Base-by-base conservation (phyloP, 2,797 vertebrate species). In the Chelmon rostratus region DNA sequence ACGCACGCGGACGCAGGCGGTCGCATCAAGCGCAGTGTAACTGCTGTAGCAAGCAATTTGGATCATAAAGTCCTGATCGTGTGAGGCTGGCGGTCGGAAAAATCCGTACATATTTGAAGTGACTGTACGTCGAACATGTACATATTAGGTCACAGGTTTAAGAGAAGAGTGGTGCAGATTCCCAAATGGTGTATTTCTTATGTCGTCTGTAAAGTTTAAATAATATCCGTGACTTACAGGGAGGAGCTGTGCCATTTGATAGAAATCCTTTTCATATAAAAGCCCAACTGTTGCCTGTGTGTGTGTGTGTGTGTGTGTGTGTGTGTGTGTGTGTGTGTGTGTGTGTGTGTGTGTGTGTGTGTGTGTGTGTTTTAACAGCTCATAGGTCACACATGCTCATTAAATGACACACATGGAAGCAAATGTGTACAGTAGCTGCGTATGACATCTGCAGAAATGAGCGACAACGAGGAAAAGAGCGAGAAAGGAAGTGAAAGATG, bases 61-160 rank as follows among this genome's bases (percentile, higher is more conserved):
- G 76, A 91, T 91, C 83, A 83, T 77, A 76, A 68, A 81, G 76
- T 86, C 68, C 73, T 78, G 82, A 87, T 89, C 52, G 44, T 80
- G 64, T 71, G 82, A 79, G 78, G 77, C 72, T 78, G 65, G 66
- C 65, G 72, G 66, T 56, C 68, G 40, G 35, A 54, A 78, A 63
- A 70, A 67, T 23, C 31, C 0, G 1, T 1, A 11, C 47, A 50
- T 53, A 33, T 73, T 11, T 64, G 7, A 50, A 58, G 46, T 63
- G 65, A 18, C 4, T 59, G 33, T 25, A 44, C 5, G 28, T 28
- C 0, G 3, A 78, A 16, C 47, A 62, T n/a, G 31, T 50, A 49
- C 15, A 13, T 33, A 31, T 23, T 37, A n/a, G 21, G 28, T 65
- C 23, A 54, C 3, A 21, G 35, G 49, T 56, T 40, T 44, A 18